phyloP scores from a whole-genome alignment of 2,888 invertebrate species.

The Epirrhoe alternata region DNA sequence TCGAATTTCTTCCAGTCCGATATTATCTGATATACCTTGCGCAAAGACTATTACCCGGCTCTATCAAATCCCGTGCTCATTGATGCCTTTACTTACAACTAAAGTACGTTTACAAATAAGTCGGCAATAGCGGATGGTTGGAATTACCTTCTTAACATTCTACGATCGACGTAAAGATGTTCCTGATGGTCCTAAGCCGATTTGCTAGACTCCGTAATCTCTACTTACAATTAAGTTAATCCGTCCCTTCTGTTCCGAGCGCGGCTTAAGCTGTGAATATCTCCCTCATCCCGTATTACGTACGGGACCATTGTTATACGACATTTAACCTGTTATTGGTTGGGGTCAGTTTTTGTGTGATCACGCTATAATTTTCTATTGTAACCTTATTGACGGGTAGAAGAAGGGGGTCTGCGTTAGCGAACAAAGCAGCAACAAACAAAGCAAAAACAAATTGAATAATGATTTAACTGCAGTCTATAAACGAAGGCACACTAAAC shows the following conservation, averaged over 20 bases:
- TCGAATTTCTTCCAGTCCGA: background rate
- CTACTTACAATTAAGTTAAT: conserved; percentile 36
- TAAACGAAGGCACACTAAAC: conserved; percentile 15
- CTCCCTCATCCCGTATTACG: conserved; percentile 8
- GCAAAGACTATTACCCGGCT: background rate
- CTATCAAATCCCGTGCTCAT: background rate
- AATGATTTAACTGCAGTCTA: conserved; percentile 13
- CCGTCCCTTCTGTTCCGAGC: conserved; percentile 27
- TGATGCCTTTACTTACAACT: background rate
- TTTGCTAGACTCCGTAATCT: conserved; percentile 21
- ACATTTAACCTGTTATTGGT: conserved; percentile 24
- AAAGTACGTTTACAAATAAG: background rate
- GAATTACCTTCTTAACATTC: conserved; percentile 8
- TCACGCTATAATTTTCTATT: conserved; percentile 20
- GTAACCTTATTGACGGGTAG: conserved; percentile 4
- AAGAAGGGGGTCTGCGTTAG: conserved; percentile 8
- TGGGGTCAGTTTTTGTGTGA: conserved; percentile 24
- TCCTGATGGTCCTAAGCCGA: conserved; percentile 24
- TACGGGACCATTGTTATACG: conserved; percentile 35
- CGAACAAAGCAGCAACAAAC: conserved; percentile 17
- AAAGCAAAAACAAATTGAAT: conserved; percentile 23
- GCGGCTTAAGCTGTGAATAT: conserved; percentile 17
- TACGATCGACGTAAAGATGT: conserved; percentile 20
- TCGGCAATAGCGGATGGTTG: background rate
- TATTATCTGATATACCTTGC: background rate